Base-by-base conservation (phyloP, 2,888 invertebrate species). In the Trachelus iudaicus region DNA sequence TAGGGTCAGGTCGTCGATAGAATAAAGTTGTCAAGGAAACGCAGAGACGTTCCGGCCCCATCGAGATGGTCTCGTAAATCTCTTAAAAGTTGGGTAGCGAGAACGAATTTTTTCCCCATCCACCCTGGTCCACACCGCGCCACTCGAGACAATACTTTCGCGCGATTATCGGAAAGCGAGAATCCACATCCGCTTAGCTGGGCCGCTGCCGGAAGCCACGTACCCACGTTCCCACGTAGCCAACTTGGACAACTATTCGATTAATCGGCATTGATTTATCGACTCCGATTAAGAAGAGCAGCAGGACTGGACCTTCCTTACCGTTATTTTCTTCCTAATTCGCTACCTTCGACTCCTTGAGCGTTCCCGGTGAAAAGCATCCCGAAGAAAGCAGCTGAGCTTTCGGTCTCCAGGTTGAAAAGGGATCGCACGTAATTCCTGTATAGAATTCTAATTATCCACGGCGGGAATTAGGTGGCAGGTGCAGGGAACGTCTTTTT, bases 41-140 rank as follows among this genome's bases (percentile, higher is more conserved):
- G 79, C 80, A 79, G 80, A 81, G 81, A 81, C 80, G 79, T 80
- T 77, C 77, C 79, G 79, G 56, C 23, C 56, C 56, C 56, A 56
- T 85, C 80, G 80, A 79, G 82, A 84, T 83, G 83, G 78, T 71
- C 78, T 83, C 84, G 85, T 85, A 85, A 87, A 87, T 87, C 84
- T 84, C 80, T 80, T 79, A 79, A 84, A 81, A 80, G 82, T 82
- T 84, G 78, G 77, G 75, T 69, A 56, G 71, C 77, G 79, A 73
- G 79, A 80, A 82, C 79, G 80, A 83, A 81, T 85, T 85, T 82
- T 83, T 74, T 71, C 33, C 56, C 75, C 13, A 81, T 74, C 69
- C 34, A 34, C 1, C 34, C 11, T 1, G 34, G 34, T 74, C 73
- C 35, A 69, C 79, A 69, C 71, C 34, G 73, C 79, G 69, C 75